These are phyloP conservation scores for Hybognathus amarus DNA, from an alignment of 2,797 vertebrate genomes.

Conservation along the genomic window DNA sequence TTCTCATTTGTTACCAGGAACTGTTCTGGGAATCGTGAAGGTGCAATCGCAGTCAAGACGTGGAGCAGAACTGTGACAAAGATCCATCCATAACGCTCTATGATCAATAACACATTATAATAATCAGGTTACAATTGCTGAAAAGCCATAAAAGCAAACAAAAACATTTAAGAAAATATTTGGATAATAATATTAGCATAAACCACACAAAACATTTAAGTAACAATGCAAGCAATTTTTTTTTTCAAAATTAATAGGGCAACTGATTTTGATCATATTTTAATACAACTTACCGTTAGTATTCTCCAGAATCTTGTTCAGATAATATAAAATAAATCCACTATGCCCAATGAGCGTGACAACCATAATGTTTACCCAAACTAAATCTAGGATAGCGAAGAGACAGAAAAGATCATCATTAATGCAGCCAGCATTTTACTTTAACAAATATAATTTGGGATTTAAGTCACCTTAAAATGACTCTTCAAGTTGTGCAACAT, in stretches of 20 bases:
- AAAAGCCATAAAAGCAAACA: no score
- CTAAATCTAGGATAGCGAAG: conserved; percentile 5
- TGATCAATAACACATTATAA: not conserved
- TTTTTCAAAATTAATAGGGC: not conserved
- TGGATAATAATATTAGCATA: not conserved
- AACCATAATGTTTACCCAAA: conserved; percentile 22
- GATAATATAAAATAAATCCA: conserved; percentile 22
- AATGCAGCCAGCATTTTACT: not conserved
- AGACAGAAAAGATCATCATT: not conserved
- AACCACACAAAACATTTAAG: not conserved
- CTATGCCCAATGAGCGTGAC: not conserved
- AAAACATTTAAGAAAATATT: not conserved
- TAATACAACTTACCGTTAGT: not conserved
- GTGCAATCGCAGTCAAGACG: not conserved
- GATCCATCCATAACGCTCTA: conserved; percentile 26
- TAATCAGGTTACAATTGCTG: not conserved
- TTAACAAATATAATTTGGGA: not conserved
- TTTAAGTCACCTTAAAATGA: no score
- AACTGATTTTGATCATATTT: not conserved
- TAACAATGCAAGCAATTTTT: not conserved
- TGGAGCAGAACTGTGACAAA: conserved; percentile 23
- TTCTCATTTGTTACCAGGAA: conserved; percentile 8
- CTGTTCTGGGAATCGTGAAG: not conserved
- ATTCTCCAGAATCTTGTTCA: conserved; percentile 24
- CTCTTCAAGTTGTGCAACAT: not conserved